Conservation (phyloP, 2,888 invertebrate species). For the Melieria omissa region DNA sequence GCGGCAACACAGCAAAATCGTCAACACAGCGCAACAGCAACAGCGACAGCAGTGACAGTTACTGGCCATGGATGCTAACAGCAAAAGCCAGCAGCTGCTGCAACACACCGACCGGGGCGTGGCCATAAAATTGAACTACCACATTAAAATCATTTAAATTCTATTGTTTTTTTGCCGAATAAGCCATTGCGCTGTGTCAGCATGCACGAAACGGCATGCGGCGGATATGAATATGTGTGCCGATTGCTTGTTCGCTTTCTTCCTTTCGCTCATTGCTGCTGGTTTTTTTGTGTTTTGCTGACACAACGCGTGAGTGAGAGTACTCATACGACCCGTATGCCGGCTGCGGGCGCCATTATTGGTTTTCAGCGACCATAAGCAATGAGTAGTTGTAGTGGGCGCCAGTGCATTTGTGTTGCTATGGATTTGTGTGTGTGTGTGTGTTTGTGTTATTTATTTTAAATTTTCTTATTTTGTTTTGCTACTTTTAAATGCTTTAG, state of each 20-base stretch:
- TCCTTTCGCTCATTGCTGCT: background rate
- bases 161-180: slow-evolving; percentile 47
- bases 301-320: too few species aligned
- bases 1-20: background rate
- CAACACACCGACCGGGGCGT: slow-evolving; percentile 14
- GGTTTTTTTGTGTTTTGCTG: background rate
- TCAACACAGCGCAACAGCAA: background rate
- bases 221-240: background rate
- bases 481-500: background rate
- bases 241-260: slow-evolving; percentile 9
- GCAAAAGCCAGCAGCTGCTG: background rate
- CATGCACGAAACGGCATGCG: slow-evolving; percentile 8
- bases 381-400: too few species aligned
- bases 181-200: slow-evolving; percentile 26
- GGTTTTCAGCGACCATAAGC: too few species aligned
- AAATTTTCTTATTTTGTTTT: background rate
- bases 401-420: background rate
- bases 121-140: slow-evolving; percentile 57
- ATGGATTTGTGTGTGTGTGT: background rate
- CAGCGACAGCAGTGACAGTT: background rate
- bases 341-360: too few species aligned
- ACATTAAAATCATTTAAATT: slow-evolving; percentile 63
- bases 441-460: background rate
- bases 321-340: too few species aligned
- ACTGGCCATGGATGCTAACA: background rate